Percentiles rank a stretch among this genome's conserved stretches.
These are phyloP conservation scores for Arctocebus calabarensis DNA, from an alignment of 2,797 vertebrate genomes.

Conservation along the genomic window DNA sequence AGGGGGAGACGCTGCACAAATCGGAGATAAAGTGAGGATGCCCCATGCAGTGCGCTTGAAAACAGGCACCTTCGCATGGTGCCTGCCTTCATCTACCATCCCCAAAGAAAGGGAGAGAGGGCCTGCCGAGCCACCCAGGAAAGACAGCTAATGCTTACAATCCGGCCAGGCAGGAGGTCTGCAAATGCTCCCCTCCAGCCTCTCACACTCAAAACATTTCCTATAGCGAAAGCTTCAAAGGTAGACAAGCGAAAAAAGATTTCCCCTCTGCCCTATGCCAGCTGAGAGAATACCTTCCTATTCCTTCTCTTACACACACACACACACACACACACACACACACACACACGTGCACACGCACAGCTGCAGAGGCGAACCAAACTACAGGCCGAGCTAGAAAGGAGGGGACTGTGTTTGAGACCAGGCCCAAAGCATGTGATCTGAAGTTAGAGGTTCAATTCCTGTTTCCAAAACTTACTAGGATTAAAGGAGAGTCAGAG, in stretches of 20 bases:
- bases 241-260: constrained; percentile 71
- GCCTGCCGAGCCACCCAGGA: constrained; percentile 62
- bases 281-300: constrained; percentile 64
- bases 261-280: constrained; percentile 74
- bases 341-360: background rate
- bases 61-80: constrained; percentile 60
- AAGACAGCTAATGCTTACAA: constrained; percentile 75
- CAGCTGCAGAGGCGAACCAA: constrained; percentile 28
- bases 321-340: background rate
- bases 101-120: constrained; percentile 66
- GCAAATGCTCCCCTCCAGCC: constrained; percentile 54
- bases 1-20: background rate
- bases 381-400: background rate
- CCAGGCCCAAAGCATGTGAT: background rate
- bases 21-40: constrained; percentile 56
- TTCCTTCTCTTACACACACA: background rate
- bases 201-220: constrained; percentile 68
- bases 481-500: constrained; percentile 26
- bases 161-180: constrained; percentile 72
- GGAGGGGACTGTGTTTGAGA: constrained; percentile 32
- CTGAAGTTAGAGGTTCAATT: constrained; percentile 10
- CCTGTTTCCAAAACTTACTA: background rate
- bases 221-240: constrained; percentile 74
- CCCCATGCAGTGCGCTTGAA: constrained; percentile 65
- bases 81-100: constrained; percentile 67